Base-by-base conservation (phyloP, 2,797 vertebrate genomes). In the Xenopus petersii region DNA sequence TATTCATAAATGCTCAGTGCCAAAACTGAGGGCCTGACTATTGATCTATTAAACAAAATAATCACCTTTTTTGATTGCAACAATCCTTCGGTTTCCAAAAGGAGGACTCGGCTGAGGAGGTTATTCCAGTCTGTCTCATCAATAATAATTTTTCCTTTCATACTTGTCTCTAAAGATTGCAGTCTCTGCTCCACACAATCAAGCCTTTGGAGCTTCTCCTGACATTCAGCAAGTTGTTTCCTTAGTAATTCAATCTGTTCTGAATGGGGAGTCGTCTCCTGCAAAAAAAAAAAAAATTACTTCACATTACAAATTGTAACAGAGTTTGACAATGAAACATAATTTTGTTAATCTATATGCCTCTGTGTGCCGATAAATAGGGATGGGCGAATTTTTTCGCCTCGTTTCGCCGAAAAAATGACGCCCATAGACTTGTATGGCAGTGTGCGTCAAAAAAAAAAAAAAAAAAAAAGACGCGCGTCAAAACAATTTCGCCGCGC, bases 21-120 rank as follows among this genome's bases (percentile, higher is more conserved):
- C 8, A 42, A 42, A 42, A 42, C 36, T 4, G 5, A 42, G 36
- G 36, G 36, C 36, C 36, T 9, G 1, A 42, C 3, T 42, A 42
- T 42, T 42, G 36, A 42, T 42, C 36, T 42, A 6, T 42, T 6
- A 42, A 9, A 30, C 26, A 30, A 21, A 24, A 2, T 60, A 60
- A 24, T 60, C 82, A 95, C 95, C 93, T 93, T 89, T 85, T 81
- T 82, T 5, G 83, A 86, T 4, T 82, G 88, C 75, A 97, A 81
- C 46, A 94, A 81, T 17, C 92, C 74, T 73, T 94, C 93, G 54
- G 94, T 96, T 91, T 98, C 97, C 83, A 98, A 87, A 65, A 98
- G 83, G 16, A 95, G 84, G 63, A 98, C 84, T 30, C 95, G 91
- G 85, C 93, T 94, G 67, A 92, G 80, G 75, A 98, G 88, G 82